phyloP scores from a whole-genome alignment of 2,797 vertebrate species.

The Decapterus maruadsi region DNA sequence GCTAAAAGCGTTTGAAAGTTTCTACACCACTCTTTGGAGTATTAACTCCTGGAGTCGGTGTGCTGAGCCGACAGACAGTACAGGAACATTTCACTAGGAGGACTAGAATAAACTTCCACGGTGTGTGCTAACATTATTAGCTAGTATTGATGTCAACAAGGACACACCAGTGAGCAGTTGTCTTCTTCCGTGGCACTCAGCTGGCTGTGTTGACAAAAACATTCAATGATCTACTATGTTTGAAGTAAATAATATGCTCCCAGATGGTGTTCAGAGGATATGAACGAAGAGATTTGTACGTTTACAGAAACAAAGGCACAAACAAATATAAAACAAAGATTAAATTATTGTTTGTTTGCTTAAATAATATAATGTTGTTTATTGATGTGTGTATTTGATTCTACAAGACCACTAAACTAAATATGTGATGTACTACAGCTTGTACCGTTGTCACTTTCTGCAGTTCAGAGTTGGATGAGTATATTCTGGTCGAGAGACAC shows the following conservation, averaged over 20 bases:
- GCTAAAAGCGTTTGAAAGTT: background rate
- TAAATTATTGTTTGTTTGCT: too few species aligned
- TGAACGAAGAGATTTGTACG: too few species aligned
- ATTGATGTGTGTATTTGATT: too few species aligned
- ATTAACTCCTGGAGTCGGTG: too few species aligned
- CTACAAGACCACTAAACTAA: too few species aligned
- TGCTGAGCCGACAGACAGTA: rapidly evolving
- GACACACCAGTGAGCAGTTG: background rate
- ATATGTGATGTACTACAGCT: background rate
- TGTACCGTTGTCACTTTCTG: background rate
- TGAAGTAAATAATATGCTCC: too few species aligned
- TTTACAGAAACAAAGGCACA: too few species aligned
- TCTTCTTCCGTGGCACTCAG: background rate
- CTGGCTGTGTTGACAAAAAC: too few species aligned
- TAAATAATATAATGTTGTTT: too few species aligned
- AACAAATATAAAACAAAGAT: too few species aligned
- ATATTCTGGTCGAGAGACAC: background rate
- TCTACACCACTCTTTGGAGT: background rate
- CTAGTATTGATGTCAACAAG: background rate
- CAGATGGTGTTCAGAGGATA: too few species aligned
- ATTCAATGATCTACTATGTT: too few species aligned
- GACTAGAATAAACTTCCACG: background rate
- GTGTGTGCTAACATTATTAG: background rate
- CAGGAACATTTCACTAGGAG: background rate
- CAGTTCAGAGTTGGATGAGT: background rate